These are phyloP conservation scores for Lanius collurio DNA, from an alignment of 2,113 vertebrate species.

Conservation along the genomic window DNA sequence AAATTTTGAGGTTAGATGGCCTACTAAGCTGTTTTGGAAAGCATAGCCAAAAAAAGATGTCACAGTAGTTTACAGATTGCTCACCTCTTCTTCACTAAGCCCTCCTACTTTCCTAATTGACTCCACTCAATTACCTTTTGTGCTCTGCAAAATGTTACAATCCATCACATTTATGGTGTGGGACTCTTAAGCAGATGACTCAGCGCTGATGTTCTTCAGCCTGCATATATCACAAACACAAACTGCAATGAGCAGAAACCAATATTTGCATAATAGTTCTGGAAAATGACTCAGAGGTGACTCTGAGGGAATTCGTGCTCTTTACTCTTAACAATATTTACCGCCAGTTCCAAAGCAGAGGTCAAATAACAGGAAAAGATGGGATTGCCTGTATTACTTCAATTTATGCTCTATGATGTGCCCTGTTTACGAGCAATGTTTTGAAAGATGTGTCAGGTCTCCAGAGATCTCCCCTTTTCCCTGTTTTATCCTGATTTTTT, in stretches of 20 bases:
- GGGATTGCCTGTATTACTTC: neutral
- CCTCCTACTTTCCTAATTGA: slow-evolving; percentile 56
- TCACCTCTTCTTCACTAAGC: neutral
- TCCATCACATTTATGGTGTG: slow-evolving; percentile 42
- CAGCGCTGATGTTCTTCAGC: slow-evolving; percentile 13
- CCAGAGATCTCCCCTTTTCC: neutral
- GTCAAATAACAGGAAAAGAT: neutral
- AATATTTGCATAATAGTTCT: slow-evolving; percentile 38
- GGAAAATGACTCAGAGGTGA: slow-evolving; percentile 20
- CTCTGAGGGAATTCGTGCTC: neutral
- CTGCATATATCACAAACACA: neutral
- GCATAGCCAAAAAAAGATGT: neutral
- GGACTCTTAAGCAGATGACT: slow-evolving; percentile 45
- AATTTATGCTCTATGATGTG: neutral
- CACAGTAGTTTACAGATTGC: slow-evolving; percentile 1
- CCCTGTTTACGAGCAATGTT: neutral
- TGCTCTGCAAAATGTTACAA: slow-evolving; percentile 28
- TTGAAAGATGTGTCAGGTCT: neutral
- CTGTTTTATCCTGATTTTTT: neutral
- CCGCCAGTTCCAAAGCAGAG: neutral
- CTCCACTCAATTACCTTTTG: slow-evolving; percentile 47
- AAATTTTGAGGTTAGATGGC: neutral
- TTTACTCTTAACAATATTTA: slow-evolving; percentile 19
- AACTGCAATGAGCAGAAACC: neutral
- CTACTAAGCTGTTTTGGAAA: slow-evolving; percentile 8